These are phyloP conservation scores for Lasioglossum leucozonium DNA, from an alignment of 2,888 invertebrate species.

Conservation along the genomic window DNA sequence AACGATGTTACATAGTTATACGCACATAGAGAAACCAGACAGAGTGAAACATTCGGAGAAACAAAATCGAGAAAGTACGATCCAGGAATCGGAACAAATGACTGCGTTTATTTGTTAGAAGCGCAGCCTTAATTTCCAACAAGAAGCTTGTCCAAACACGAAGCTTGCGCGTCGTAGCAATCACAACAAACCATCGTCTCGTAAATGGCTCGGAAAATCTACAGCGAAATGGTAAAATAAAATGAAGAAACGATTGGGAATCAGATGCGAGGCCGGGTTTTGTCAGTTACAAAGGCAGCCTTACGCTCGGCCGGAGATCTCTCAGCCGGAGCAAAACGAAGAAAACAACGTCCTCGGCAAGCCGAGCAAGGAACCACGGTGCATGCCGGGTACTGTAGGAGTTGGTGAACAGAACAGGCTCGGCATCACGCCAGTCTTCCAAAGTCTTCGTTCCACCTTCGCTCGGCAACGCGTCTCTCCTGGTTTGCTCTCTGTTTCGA, in stretches of 20 bases:
- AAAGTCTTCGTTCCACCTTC: constrained; percentile 63
- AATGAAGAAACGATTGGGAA: neutral
- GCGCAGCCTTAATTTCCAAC: neutral
- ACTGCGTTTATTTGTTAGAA: neutral
- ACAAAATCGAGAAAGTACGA: neutral
- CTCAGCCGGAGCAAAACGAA: constrained; percentile 62
- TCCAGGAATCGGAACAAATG: too few species aligned
- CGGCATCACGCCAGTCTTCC: constrained; percentile 74
- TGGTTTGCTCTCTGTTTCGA: neutral
- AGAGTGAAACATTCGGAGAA: neutral
- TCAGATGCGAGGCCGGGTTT: neutral
- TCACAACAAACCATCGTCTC: too few species aligned
- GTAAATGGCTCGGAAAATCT: too few species aligned
- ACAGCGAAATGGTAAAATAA: neutral
- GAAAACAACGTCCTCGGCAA: constrained; percentile 63
- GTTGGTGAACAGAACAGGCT: constrained; percentile 61
- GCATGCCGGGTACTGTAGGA: constrained; percentile 68
- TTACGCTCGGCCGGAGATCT: constrained; percentile 63
- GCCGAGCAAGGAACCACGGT: constrained; percentile 67
- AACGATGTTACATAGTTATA: too few species aligned
- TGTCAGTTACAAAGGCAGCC: constrained; percentile 48
- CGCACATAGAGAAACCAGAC: too few species aligned
- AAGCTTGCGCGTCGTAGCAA: too few species aligned
- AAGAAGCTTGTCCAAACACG: neutral
- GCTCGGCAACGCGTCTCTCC: constrained; percentile 26